A percentile compares a stretch with the other conserved stretches of the same genome.
Evolutionary conservation across 2,888 invertebrate species (phyloP).

Genomic region (Cosmopolites sordidus): DNA sequence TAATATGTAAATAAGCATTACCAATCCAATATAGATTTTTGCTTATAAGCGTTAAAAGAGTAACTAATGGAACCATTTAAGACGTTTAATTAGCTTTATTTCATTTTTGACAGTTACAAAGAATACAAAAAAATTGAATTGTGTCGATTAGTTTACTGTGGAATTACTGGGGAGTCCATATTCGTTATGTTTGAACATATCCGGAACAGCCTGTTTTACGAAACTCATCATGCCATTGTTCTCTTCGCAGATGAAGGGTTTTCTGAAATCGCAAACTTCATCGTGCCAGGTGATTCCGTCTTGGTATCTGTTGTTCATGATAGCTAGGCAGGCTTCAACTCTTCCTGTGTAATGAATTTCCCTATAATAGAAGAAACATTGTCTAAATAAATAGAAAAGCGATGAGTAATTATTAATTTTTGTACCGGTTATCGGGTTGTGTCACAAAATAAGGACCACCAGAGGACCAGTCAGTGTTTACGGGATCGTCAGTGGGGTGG

Average conservation of each 20-base stretch:
- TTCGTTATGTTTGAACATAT: neutral
- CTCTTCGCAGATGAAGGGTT: conserved; percentile 14
- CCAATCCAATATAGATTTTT: too few species aligned
- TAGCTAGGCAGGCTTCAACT: conserved; percentile 10
- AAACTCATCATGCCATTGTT: neutral
- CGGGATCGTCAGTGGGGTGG: conserved; percentile 67
- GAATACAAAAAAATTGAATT: too few species aligned
- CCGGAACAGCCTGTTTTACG: neutral
- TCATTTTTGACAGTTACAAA: too few species aligned
- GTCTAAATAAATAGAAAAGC: too few species aligned
- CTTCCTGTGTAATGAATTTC: neutral
- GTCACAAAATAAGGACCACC: conserved; percentile 73
- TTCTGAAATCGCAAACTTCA: conserved; percentile 7
- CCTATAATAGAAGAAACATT: neutral
- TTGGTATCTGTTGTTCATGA: conserved; percentile 11
- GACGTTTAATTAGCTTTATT: too few species aligned
- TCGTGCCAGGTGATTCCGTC: conserved; percentile 18
- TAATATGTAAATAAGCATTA: too few species aligned
- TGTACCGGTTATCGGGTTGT: conserved; percentile 73
- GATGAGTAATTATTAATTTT: too few species aligned
- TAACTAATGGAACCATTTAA: too few species aligned
- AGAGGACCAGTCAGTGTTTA: conserved; percentile 77
- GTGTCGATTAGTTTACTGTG: too few species aligned
- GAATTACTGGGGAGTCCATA: neutral
- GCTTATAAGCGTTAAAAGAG: too few species aligned